Percentiles rank a stretch among this genome's conserved stretches.
Conservation (phyloP, 1,140 invertebrate species). For the Acromyrmex echinatior region DNA sequence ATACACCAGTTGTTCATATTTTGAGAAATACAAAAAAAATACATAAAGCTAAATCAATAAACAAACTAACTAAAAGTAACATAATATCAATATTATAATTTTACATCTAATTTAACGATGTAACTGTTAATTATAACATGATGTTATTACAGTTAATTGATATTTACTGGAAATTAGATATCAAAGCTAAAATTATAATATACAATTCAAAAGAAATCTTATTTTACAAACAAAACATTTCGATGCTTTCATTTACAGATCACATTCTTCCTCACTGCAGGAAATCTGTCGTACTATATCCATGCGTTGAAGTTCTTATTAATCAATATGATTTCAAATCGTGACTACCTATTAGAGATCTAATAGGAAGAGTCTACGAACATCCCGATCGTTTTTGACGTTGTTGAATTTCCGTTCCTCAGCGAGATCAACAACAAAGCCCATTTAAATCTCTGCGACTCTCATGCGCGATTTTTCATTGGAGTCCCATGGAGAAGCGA, state of each 20-base stretch:
- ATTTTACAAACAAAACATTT: background rate
- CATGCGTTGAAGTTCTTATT: conserved; percentile 26
- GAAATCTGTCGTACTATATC: background rate
- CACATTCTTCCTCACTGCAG: background rate
- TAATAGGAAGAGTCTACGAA: background rate
- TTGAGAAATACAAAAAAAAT: background rate
- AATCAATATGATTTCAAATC: conserved; percentile 1
- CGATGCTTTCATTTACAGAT: background rate
- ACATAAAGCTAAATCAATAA: too few relatives aligned
- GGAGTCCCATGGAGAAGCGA: conserved; percentile 12
- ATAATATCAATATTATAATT: too few relatives aligned
- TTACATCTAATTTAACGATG: too few relatives aligned
- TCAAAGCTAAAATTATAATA: background rate
- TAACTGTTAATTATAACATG: too few relatives aligned
- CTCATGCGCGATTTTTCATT: conserved; percentile 19
- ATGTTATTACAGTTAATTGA: too few relatives aligned
- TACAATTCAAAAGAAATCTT: background rate
- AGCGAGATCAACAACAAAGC: background rate
- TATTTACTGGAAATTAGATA: background rate
- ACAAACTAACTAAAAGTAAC: too few relatives aligned
- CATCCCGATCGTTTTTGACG: too few relatives aligned
- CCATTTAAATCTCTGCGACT: background rate
- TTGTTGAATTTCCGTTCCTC: background rate
- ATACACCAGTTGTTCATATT: background rate
- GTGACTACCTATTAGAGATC: background rate